These are phyloP conservation scores for Trypoxylus dichotomus DNA, from an alignment of 1,140 invertebrate genomes.

Conservation along the genomic window DNA sequence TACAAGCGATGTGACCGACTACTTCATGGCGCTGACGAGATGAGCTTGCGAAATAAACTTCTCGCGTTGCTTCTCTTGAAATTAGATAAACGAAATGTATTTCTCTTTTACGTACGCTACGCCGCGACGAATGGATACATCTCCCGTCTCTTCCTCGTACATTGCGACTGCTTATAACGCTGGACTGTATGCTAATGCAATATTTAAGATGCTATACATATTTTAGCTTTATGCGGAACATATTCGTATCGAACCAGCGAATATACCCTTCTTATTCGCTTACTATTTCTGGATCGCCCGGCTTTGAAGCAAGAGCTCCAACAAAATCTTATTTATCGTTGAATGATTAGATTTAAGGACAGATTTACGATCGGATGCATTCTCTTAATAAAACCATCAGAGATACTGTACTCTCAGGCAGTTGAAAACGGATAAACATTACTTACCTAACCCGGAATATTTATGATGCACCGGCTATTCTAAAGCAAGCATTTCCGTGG, in stretches of 20 bases:
- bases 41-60: not conserved
- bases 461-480: not conserved
- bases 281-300: not conserved
- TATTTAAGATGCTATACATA: constrained; percentile 5
- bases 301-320: not conserved
- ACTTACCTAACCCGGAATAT: not conserved
- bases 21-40: not conserved
- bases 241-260: not conserved
- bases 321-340: constrained; percentile 9
- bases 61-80: not conserved
- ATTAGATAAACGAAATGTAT: not conserved
- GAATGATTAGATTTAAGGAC: constrained; percentile 22
- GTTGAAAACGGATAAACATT: not conserved
- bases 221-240: constrained; percentile 18
- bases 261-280: not conserved
- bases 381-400: constrained; percentile 4
- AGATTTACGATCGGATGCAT: constrained; percentile 17
- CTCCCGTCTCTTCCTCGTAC: not conserved
- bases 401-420: not conserved
- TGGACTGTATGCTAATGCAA: not conserved
- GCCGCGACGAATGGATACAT: too few species aligned
- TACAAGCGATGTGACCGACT: not conserved
- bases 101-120: not conserved
- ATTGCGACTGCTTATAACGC: not conserved
- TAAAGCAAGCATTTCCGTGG: not conserved